Evolutionary conservation across 1,140 invertebrate genomes (phyloP), one percentile per base, ranked within the genome.

Genomic region (Eriocheir sinensis): DNA sequence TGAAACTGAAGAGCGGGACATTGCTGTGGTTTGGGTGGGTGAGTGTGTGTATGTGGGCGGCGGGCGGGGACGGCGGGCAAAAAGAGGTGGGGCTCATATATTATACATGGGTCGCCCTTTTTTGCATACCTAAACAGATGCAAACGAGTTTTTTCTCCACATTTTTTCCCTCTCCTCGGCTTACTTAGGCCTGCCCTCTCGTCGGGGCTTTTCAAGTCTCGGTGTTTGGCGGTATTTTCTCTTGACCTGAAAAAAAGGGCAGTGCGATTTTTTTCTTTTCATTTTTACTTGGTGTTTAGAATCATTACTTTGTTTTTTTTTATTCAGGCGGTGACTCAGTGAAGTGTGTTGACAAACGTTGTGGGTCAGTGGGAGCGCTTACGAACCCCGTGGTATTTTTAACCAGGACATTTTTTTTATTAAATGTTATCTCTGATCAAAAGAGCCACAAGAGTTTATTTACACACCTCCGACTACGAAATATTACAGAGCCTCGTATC

Each of bases 91-190:
- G 53, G 38, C 89, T 94, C 60, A 94, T 94, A 83, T 94, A 94
- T 94, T 94, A 94, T 94, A 89, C 93, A 94, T 91, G 93, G 93
- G 93, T 91, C 89, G 53, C 93, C 90, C 60, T 89, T 94, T 92
- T 94, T 94, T 94, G 93, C 93, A 94, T 94, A 94, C 93, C 89
- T 94, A 94, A 94, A 89, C 85, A 94, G 93, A 94, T 94, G 93
- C 93, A 94, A 94, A 94, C 93, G 93, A 94, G 93, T 91, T 91
- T 85, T 91, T 91, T 94, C 72, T 48, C 34, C 8, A 15, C 36
- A 72, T 93, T 89, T 93, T 92, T 44, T 86, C 85, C 41, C 85
- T 36, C 85, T 86, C 85, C 12, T 86, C 41, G 36, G 36, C 41
- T 44, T 86, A 44, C 85, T 44, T 44, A 86, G 85, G 85, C 85